These are phyloP conservation scores for Metacarcinus magister DNA, from an alignment of 2,888 invertebrate genomes.

Conservation along the genomic window DNA sequence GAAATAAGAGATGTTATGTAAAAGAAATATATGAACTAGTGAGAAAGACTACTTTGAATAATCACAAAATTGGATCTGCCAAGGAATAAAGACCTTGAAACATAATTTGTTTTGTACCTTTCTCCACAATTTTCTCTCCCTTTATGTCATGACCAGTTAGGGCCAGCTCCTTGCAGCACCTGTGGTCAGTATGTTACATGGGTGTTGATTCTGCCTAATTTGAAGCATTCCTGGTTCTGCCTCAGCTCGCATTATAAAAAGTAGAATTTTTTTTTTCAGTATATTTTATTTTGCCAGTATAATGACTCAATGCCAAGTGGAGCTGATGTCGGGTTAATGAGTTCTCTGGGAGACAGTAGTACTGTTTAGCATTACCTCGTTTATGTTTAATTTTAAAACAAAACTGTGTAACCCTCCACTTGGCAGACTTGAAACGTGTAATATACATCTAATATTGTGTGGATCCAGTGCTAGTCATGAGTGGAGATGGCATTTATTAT, in stretches of 20 bases:
- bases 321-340: neutral
- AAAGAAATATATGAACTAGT: neutral
- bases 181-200: neutral
- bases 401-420: neutral
- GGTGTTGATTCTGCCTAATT: neutral
- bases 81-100: neutral
- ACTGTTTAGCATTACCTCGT: neutral
- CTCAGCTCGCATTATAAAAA: neutral
- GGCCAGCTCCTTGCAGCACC: neutral
- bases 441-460: neutral
- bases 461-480: conserved; percentile 42
- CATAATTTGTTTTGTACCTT: neutral
- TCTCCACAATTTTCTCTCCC: neutral
- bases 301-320: conserved; percentile 31
- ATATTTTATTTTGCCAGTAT: neutral
- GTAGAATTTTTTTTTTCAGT: neutral
- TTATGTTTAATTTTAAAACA: neutral
- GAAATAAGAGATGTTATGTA: neutral
- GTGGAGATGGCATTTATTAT: conserved; percentile 49
- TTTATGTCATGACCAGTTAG: neutral
- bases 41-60: neutral
- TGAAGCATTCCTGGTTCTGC: conserved; percentile 51
- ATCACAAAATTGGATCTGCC: neutral
- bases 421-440: neutral
- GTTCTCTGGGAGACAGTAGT: neutral